Evolutionary conservation across 2,113 vertebrate species (phyloP).

Genomic region (Pipa parva): DNA sequence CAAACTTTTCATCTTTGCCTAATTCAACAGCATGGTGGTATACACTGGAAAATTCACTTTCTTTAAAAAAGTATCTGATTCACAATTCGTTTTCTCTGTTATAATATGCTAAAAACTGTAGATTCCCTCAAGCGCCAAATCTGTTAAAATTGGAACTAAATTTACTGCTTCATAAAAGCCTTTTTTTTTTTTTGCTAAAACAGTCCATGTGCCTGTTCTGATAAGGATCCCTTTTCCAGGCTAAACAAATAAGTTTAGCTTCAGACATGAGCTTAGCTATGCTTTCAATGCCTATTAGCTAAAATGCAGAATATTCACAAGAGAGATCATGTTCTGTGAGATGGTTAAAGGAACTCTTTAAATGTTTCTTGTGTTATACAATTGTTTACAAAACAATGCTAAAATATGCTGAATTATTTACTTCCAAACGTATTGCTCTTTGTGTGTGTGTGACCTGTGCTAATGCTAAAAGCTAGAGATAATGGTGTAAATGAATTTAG

Average conservation of each 20-base stretch:
- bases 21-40: too few species aligned
- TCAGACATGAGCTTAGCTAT: conserved; percentile 15
- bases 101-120: background rate
- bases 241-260: conserved; percentile 26
- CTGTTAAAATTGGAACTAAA: conserved; percentile 9
- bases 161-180: background rate
- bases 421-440: background rate
- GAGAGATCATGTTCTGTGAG: background rate
- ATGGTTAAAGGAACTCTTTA: background rate
- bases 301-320: background rate
- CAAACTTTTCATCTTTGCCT: too few species aligned
- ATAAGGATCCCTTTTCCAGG: conserved; percentile 20
- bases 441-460: background rate
- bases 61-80: too few species aligned
- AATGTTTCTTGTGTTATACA: conserved; percentile 1
- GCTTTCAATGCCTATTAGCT: conserved; percentile 7
- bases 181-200: conserved; percentile 2
- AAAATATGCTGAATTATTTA: conserved; percentile 12
- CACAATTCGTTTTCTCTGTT: background rate
- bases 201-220: background rate
- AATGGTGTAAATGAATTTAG: background rate
- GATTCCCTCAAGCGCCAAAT: background rate
- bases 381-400: background rate
- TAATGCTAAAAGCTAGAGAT: background rate
- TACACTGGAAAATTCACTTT: too few species aligned